Percentiles rank a stretch among this genome's conserved stretches.
phyloP scores from a whole-genome alignment of 53 echinoderm and acorn worm species.

The Astropecten irregularis region DNA sequence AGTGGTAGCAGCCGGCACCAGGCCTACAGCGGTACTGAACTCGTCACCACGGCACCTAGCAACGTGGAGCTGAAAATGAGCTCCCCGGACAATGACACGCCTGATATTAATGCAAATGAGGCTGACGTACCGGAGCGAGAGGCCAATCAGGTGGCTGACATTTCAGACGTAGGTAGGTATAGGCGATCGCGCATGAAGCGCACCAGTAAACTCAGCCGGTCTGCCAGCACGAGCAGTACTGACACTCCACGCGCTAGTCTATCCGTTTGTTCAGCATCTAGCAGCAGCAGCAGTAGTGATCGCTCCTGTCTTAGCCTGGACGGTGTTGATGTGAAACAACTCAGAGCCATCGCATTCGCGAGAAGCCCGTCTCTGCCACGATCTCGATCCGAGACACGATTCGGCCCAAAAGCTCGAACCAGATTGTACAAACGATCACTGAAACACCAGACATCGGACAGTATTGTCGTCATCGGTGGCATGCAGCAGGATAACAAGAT shows the following conservation, averaged over 20 bases:
- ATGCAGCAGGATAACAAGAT: slow-evolving; percentile 50
- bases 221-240: slow-evolving; percentile 45
- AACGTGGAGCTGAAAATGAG: slow-evolving; percentile 27
- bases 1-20: not conserved
- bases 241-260: slow-evolving; percentile 43
- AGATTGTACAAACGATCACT: slow-evolving; percentile 39
- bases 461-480: slow-evolving; percentile 17
- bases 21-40: slow-evolving; percentile 2
- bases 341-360: slow-evolving; percentile 35
- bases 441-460: slow-evolving; percentile 32
- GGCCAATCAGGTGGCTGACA: slow-evolving; percentile 54
- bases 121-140: slow-evolving; percentile 8
- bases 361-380: slow-evolving; percentile 23
- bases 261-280: slow-evolving; percentile 15
- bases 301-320: slow-evolving; percentile 42
- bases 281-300: slow-evolving; percentile 6
- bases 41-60: slow-evolving; percentile 31
- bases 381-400: slow-evolving; percentile 42
- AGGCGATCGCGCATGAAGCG: slow-evolving; percentile 67
- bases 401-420: slow-evolving; percentile 39
- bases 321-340: slow-evolving; percentile 33
- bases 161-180: slow-evolving; percentile 67
- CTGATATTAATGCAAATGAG: slow-evolving; percentile 47
- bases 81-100: slow-evolving; percentile 45
- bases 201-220: slow-evolving; percentile 32